A percentile compares a stretch with the other conserved stretches of the same genome.
Evolutionary conservation across 2,113 vertebrate species (phyloP).

Genomic region (Dipodomys stephensi): DNA sequence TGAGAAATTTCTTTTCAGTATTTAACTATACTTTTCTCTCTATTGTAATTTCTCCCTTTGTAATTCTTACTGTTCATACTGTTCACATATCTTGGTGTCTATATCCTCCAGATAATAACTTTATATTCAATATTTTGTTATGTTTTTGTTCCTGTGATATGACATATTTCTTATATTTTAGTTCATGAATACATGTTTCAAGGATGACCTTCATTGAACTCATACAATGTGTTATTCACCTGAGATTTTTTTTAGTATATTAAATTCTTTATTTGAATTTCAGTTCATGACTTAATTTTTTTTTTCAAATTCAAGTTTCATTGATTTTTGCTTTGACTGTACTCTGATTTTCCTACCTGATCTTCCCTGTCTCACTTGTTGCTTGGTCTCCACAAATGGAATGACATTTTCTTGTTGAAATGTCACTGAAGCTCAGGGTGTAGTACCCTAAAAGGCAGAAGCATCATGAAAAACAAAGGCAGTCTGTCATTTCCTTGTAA

Average conservation of each 20-base stretch:
- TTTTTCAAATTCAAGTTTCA: neutral
- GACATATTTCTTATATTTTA: neutral
- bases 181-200: conserved; percentile 50
- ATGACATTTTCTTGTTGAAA: neutral
- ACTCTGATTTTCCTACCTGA: conserved; percentile 33
- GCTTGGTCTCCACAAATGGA: neutral
- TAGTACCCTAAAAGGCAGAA: conserved; percentile 15
- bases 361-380: conserved; percentile 8
- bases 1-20: neutral
- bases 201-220: neutral
- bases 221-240: neutral
- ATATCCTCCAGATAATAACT: neutral
- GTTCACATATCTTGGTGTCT: conserved; percentile 1
- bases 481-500: neutral
- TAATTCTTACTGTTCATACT: conserved; percentile 37
- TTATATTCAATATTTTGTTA: conserved; percentile 36
- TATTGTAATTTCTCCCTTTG: conserved; percentile 29
- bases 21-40: conserved; percentile 23
- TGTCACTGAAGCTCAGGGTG: neutral
- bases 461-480: conserved; percentile 1
- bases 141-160: conserved; percentile 7
- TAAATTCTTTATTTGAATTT: conserved; percentile 42
- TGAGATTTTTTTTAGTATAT: conserved; percentile 17
- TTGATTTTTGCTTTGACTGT: neutral
- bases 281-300: neutral